Conservation (phyloP, 2,797 vertebrate species). For the Limnodromus scolopaceus region DNA sequence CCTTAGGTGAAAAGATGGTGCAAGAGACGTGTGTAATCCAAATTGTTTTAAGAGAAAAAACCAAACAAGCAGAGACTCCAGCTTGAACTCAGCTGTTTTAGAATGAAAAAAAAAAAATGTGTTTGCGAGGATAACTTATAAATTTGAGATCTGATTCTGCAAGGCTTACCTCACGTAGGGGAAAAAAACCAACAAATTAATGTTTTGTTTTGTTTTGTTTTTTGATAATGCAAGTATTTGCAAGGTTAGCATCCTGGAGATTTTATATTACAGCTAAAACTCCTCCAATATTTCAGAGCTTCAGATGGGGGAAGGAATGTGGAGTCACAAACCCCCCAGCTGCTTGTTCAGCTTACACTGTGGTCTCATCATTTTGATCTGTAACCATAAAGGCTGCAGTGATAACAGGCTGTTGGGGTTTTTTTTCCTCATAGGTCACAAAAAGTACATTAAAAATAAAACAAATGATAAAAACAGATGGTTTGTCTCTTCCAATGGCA, state of each 20-base stretch:
- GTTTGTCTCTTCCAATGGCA: neutral
- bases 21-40: neutral
- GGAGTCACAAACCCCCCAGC: neutral
- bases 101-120: neutral
- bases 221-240: neutral
- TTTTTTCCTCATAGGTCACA: neutral
- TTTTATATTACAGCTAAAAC: neutral
- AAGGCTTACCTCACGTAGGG: neutral
- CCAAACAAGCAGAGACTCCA: neutral
- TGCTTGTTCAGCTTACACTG: neutral
- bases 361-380: neutral
- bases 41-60: neutral
- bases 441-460: neutral
- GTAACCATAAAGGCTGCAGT: neutral
- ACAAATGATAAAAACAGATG: neutral
- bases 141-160: neutral
- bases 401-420: neutral
- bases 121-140: neutral
- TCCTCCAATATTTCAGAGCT: neutral
- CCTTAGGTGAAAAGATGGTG: constrained; percentile 22
- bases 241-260: neutral
- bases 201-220: neutral
- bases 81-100: neutral
- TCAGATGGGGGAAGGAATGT: neutral
- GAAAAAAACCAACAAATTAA: neutral